phyloP scores from a whole-genome alignment of 2,113 vertebrate genomes.

The Cryptomyrus ogoouensis region DNA sequence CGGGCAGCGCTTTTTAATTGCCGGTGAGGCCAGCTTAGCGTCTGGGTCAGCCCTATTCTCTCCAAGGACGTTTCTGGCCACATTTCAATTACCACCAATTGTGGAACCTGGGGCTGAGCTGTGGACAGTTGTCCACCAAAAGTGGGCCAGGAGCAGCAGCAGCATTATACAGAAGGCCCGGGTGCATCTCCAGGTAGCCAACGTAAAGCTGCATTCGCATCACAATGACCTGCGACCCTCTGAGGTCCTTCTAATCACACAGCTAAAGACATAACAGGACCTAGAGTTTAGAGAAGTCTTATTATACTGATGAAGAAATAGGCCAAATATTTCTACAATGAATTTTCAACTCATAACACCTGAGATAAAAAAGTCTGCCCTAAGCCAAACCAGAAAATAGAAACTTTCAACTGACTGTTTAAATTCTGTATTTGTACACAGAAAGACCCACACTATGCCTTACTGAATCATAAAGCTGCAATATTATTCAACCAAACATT shows the following conservation, averaged over 20 bases:
- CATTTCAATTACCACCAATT: conserved; percentile 72
- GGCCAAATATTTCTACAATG: background rate
- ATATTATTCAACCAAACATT: background rate
- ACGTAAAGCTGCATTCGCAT: background rate
- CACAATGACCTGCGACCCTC: background rate
- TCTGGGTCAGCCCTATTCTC: conserved; percentile 58
- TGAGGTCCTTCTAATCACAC: background rate
- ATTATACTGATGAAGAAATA: background rate
- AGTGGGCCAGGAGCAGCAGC: conserved; percentile 44
- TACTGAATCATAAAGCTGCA: background rate
- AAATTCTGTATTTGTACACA: background rate
- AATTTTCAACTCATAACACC: background rate
- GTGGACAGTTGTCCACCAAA: conserved; percentile 65
- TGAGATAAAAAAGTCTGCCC: background rate
- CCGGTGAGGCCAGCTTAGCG: conserved; percentile 61
- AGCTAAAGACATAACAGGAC: background rate
- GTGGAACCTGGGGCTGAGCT: conserved; percentile 60
- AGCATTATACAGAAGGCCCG: conserved; percentile 5
- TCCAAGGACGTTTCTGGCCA: conserved; percentile 61
- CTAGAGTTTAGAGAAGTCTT: background rate
- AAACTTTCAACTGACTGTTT: background rate
- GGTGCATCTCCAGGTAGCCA: background rate
- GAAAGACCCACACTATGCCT: background rate
- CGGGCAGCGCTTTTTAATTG: conserved; percentile 58
- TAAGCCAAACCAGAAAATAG: background rate